These are phyloP conservation scores for Scomber scombrus DNA, from an alignment of 2,113 vertebrate genomes.

Conservation along the genomic window DNA sequence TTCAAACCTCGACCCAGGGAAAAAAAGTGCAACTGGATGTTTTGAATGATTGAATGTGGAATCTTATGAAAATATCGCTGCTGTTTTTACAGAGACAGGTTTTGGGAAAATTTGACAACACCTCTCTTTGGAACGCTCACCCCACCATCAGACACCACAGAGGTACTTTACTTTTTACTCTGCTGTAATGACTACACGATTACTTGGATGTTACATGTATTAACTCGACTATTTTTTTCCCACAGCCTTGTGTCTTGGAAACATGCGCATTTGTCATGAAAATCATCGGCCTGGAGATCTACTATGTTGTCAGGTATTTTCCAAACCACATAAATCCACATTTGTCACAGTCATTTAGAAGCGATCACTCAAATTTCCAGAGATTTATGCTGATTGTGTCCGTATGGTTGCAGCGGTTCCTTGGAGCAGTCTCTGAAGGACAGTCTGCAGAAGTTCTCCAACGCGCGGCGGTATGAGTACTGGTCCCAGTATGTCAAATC, in stretches of 20 bases:
- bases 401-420: conserved; percentile 85
- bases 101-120: conserved; percentile 96
- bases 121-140: conserved; percentile 93
- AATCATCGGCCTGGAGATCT: conserved; percentile 97
- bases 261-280: conserved; percentile 98
- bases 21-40: neutral
- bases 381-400: neutral
- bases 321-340: too few relatives aligned
- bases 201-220: neutral
- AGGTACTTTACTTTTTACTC: conserved; percentile 82
- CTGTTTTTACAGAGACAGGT: conserved; percentile 87
- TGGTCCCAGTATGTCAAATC: conserved; percentile 96
- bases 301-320: conserved; percentile 94
- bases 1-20: neutral
- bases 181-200: neutral
- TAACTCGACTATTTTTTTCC: conserved; percentile 1
- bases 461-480: conserved; percentile 92
- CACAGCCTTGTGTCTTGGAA: conserved; percentile 94
- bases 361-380: neutral
- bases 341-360: neutral
- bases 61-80: neutral
- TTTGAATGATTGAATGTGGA: neutral
- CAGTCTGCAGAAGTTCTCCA: conserved; percentile 90
- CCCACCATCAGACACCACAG: conserved; percentile 90
- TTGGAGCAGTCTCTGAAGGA: conserved; percentile 94